A percentile compares a stretch with the other conserved stretches of the same genome.
Conservation (phyloP, 2,888 invertebrate genomes). For the Tubulanus polymorphus region DNA sequence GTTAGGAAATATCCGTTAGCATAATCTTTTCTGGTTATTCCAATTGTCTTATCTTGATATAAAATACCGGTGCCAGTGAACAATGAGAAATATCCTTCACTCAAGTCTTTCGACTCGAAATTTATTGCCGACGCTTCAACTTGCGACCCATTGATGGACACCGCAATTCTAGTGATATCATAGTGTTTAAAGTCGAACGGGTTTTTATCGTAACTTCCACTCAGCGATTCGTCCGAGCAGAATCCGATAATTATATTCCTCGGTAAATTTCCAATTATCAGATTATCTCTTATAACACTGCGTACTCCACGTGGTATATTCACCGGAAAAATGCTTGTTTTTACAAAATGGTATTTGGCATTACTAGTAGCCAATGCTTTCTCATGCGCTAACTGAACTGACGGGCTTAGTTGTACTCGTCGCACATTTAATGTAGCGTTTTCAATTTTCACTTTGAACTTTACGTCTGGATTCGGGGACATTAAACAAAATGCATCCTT, state of each 20-base stretch:
- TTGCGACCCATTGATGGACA: not conserved
- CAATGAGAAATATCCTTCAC: not conserved
- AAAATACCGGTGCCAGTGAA: not conserved
- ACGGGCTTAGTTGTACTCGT: not conserved
- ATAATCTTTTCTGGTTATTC: not conserved
- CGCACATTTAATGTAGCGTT: not conserved
- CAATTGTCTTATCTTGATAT: not conserved
- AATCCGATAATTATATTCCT: not conserved
- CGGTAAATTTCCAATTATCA: not conserved
- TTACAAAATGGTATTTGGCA: constrained; percentile 1
- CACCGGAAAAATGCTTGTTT: not conserved
- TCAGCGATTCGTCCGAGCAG: not conserved
- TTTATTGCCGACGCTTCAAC: too few relatives aligned
- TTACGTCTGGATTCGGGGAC: not conserved
- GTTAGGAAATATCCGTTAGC: not conserved
- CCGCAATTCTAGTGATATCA: not conserved
- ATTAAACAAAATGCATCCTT: not conserved
- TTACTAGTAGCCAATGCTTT: not conserved
- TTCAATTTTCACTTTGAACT: not conserved
- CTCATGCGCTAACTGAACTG: constrained; percentile 1
- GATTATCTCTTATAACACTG: not conserved
- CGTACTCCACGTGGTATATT: not conserved
- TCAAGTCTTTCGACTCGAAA: too few relatives aligned
- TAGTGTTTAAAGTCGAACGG: not conserved
- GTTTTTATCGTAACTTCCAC: not conserved